A percentile compares a stretch with the other conserved stretches of the same genome.
Evolutionary conservation across 2,797 vertebrate species (phyloP).

Genomic region (Microtus californicus): DNA sequence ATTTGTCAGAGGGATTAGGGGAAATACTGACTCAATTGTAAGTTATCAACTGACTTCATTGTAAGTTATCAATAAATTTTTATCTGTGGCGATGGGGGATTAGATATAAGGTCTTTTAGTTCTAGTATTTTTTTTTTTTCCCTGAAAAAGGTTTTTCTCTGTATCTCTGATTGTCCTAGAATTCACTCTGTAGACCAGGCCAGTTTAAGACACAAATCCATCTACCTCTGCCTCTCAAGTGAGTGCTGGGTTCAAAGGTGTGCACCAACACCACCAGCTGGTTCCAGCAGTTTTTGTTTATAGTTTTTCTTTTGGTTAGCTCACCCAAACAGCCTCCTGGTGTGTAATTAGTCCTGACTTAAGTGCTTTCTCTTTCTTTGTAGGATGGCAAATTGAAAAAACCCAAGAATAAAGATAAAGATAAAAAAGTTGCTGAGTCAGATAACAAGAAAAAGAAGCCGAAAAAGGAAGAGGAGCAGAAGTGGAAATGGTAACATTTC

Average conservation of each 20-base stretch:
- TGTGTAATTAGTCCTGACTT: conserved; percentile 51
- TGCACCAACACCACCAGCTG: background rate
- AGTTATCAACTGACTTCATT: background rate
- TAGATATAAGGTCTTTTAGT: background rate
- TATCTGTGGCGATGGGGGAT: background rate
- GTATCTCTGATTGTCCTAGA: background rate
- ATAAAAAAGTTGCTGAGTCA: conserved; percentile 90
- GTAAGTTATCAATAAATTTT: conserved; percentile 14
- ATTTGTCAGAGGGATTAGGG: conserved; percentile 23
- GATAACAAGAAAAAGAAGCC: conserved; percentile 94
- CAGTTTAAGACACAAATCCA: background rate
- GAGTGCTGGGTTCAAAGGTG: background rate
- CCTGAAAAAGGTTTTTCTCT: background rate
- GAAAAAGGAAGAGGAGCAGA: conserved; percentile 98
- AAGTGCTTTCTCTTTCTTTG: conserved; percentile 78
- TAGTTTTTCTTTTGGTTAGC: conserved; percentile 46
- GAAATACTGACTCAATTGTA: background rate
- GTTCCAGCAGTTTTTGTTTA: background rate
- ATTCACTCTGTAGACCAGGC: background rate
- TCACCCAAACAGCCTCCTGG: background rate
- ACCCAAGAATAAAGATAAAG: conserved; percentile 93
- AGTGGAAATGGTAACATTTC: conserved; percentile 96
- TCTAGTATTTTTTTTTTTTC: background rate
- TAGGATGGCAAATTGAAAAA: conserved; percentile 95
- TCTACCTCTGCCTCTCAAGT: background rate